These are phyloP conservation scores for Pipa parva DNA, from an alignment of 2,113 vertebrate species.

Conservation along the genomic window DNA sequence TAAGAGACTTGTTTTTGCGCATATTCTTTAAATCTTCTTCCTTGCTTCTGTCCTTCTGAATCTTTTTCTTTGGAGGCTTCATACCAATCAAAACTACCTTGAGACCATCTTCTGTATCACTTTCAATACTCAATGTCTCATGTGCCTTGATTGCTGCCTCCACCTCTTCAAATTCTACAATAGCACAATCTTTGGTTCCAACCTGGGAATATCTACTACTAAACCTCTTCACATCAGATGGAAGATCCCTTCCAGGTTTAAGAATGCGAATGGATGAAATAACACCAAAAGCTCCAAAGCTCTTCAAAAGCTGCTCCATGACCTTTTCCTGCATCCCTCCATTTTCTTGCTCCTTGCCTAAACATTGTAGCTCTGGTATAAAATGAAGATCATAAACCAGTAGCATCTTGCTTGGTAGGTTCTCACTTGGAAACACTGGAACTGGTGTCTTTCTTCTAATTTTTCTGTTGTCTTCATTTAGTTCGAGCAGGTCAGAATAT, in stretches of 20 bases:
- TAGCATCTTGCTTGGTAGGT: slow-evolving; percentile 88
- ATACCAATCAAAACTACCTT: slow-evolving; percentile 86
- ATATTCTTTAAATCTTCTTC: slow-evolving; percentile 63
- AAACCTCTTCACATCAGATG: slow-evolving; percentile 82
- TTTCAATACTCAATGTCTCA: slow-evolving; percentile 64
- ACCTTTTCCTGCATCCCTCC: slow-evolving; percentile 76
- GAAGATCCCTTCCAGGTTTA: slow-evolving; percentile 86
- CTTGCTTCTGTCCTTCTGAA: slow-evolving; percentile 71
- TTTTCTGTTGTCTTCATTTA: slow-evolving; percentile 86
- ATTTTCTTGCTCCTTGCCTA: slow-evolving; percentile 56
- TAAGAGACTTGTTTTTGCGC: slow-evolving; percentile 75
- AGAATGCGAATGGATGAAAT: slow-evolving; percentile 88
- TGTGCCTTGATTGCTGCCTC: slow-evolving; percentile 86
- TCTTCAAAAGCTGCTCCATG: slow-evolving; percentile 91
- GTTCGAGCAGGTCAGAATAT: slow-evolving; percentile 77
- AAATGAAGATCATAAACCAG: slow-evolving; percentile 81
- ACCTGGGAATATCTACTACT: slow-evolving; percentile 81
- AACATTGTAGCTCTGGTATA: slow-evolving; percentile 67
- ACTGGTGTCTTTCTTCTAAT: slow-evolving; percentile 81
- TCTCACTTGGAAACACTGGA: slow-evolving; percentile 88
- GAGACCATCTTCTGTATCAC: slow-evolving; percentile 60
- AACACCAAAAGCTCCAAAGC: slow-evolving; percentile 80
- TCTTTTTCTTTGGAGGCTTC: slow-evolving; percentile 94
- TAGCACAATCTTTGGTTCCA: slow-evolving; percentile 82
- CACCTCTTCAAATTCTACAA: slow-evolving; percentile 93